A percentile compares a stretch with the other conserved stretches of the same genome.
Evolutionary conservation across 1,140 invertebrate species (phyloP).

Genomic region (Cydia pomonella): DNA sequence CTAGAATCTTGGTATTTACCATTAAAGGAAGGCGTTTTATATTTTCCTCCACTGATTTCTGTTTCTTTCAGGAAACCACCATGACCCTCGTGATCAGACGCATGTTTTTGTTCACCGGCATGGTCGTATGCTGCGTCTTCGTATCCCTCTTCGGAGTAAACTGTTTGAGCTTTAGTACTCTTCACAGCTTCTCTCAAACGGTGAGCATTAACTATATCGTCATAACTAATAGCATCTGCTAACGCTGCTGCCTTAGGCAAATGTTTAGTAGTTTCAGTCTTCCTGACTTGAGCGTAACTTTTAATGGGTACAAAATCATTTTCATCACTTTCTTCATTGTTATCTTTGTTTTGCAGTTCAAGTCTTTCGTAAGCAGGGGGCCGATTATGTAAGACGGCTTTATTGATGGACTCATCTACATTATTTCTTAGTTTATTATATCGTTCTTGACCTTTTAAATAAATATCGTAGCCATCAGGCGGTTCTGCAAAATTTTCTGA

Average conservation of each 20-base stretch:
- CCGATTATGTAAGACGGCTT: slow-evolving; percentile 58
- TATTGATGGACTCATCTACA: slow-evolving; percentile 69
- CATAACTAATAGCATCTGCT: slow-evolving; percentile 80
- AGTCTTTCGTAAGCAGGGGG: slow-evolving; percentile 51
- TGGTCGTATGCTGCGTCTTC: slow-evolving; percentile 90
- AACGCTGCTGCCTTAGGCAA: slow-evolving; percentile 82
- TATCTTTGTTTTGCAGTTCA: slow-evolving; percentile 58
- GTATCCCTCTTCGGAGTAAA: slow-evolving; percentile 90
- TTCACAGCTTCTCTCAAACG: slow-evolving; percentile 85
- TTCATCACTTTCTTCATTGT: slow-evolving; percentile 52
- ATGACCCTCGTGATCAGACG: slow-evolving; percentile 80
- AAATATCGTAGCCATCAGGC: slow-evolving; percentile 75
- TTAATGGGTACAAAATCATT: slow-evolving; percentile 84
- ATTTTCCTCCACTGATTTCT: slow-evolving; percentile 67
- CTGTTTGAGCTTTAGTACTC: slow-evolving; percentile 86
- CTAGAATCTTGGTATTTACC: slow-evolving; percentile 58
- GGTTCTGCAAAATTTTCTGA: slow-evolving; percentile 53
- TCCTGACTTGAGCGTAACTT: slow-evolving; percentile 85
- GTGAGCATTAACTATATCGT: slow-evolving; percentile 83
- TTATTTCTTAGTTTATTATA: slow-evolving; percentile 64
- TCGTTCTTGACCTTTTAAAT: slow-evolving; percentile 68
- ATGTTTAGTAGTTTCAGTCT: slow-evolving; percentile 82
- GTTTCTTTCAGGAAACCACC: slow-evolving; percentile 71
- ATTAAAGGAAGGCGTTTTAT: slow-evolving; percentile 60
- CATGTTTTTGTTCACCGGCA: slow-evolving; percentile 85